Base-by-base conservation (phyloP, 2,797 vertebrate genomes). In the Myotis pilosus region DNA sequence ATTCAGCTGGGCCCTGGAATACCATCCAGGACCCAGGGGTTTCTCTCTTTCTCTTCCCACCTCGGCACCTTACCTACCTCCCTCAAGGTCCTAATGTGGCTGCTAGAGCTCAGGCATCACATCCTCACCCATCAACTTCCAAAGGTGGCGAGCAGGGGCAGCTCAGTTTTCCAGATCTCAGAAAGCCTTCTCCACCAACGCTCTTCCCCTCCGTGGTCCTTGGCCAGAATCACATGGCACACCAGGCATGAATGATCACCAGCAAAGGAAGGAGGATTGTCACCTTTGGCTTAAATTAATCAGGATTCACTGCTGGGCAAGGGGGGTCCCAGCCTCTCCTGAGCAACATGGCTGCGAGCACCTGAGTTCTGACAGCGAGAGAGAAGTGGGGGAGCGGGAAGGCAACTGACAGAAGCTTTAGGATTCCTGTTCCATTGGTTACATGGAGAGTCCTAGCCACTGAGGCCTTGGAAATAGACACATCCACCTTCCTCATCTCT, bases 41-140 rank as follows among this genome's bases (percentile, higher is more conserved):
- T 85, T 51, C 82, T 66, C 22, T 30, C 36, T 85, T 91, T 71
- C 55, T 17, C 36, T 69, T 81, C n/a, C n/a, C 33, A 81, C 75
- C 51, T 75, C n/a, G 22, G 16, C 11, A 47, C 16, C 30, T 60
- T 47, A 57, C 44, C 55, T 22, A 19, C 23, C 76, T 28, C 53
- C 66, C 49, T 74, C 68, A 7, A 25, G 44, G 66, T 69, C 49
- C 60, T 16, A 41, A 19, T 0, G 12, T 66, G 28, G 80, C 84
- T 95, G 79, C 95, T 60, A 62, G 60, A 51, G 74, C 68, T 41
- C 57, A 75, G 64, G 36, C 57, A 69, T 75, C 87, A 79, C 66
- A 53, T 51, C 57, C 49, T 87, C 78, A 20, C 25, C 51, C 60
- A 68, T 60, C 17, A 68, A 69, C 25, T 69, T 53, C 23, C 41